A percentile compares a stretch with the other conserved stretches of the same genome.
These are phyloP conservation scores for Indicator maculatus DNA, from an alignment of 2,113 vertebrate species.

Conservation along the genomic window DNA sequence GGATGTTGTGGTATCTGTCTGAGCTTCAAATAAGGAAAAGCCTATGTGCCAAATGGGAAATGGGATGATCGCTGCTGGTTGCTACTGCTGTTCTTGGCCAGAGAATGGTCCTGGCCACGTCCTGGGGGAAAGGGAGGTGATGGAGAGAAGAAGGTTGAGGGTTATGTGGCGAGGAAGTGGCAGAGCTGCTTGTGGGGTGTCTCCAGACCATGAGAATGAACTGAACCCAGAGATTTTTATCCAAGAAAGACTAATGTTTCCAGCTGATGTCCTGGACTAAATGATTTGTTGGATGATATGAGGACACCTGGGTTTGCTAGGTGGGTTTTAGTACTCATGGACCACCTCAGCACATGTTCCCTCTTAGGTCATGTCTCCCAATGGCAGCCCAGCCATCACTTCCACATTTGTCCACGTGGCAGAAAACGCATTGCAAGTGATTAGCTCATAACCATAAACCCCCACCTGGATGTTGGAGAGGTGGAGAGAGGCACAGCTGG, in stretches of 20 bases:
- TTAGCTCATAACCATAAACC: not conserved
- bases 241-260: not conserved
- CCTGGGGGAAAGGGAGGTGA: not conserved
- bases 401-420: not conserved
- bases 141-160: not conserved
- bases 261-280: not conserved
- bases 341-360: not conserved
- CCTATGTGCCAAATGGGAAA: not conserved
- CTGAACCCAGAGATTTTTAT: not conserved
- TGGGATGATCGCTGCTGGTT: not conserved
- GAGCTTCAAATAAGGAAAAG: not conserved
- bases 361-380: not conserved
- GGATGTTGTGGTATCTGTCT: not conserved
- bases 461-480: not conserved
- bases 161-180: fast-evolving
- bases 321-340: not conserved
- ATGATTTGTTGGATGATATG: not conserved
- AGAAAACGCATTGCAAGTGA: not conserved
- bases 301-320: not conserved
- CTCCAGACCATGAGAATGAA: not conserved
- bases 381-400: fast-evolving
- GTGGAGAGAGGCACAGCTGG: not conserved
- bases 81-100: not conserved
- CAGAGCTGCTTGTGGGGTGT: not conserved
- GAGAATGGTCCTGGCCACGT: not conserved